Evolutionary conservation across 1,140 invertebrate genomes (phyloP), one percentile per base, ranked within the genome.

Genomic region (Camponotus floridanus): DNA sequence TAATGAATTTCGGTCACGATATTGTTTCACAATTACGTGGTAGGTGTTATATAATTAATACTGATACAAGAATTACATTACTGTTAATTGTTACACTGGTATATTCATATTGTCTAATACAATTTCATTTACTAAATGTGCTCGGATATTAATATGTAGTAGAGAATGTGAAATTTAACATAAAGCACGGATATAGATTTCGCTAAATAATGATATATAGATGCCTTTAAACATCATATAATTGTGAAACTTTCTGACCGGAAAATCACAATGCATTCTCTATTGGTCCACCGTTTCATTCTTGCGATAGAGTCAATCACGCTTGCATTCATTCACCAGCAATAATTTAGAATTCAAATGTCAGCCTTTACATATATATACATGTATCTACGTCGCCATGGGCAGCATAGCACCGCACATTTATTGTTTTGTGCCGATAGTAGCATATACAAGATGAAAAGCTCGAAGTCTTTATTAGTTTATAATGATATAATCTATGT

Each of bases 1-100:
- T 83, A 73, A 74, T 61, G 68, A 83, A 61, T 73, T 83, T 74
- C 55, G 79, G 68, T 83, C 68, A 74, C 26, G 51, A 61, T 15
- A 45, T 71, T 59, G 55, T 73, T 81, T 71, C 51, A 26, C 65
- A 9, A 70, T 79, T 51, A 67, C n/a, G 13, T 39, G n/a, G 13
- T 21, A 71, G 36, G 5, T 83, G 61, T 31, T 11, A 36, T 65
- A 21, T 18, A 33, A 73, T 73, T 81, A 74, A 36, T 74, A 36
- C 61, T 13, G 6, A 9, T 61, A 48, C 26, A 61, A 61, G 18
- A 59, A 61, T 73, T 73, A 33, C 15, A 39, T 68, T 42, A 57
- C 21, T 70, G 9, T 70, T 57, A n/a, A 80, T 67, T 67, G 51
- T 79, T 33, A 7, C 31, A 11, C 18, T 48, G 64, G 26, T 1